phyloP scores from a whole-genome alignment of 2,113 vertebrate species.

The Coracopsis vasa region DNA sequence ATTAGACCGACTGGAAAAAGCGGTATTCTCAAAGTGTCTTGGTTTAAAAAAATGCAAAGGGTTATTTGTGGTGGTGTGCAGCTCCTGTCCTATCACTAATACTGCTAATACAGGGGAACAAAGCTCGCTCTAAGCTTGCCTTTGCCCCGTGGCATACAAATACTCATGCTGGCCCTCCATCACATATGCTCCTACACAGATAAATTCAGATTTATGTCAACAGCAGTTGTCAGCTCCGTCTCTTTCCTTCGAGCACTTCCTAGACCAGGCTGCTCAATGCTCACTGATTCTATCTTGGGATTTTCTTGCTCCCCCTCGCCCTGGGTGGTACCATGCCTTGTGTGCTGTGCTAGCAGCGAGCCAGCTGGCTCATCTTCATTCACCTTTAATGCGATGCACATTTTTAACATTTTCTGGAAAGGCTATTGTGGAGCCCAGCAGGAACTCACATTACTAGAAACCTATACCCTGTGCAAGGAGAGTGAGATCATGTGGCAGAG shows the following conservation, averaged over 20 bases:
- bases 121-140: not conserved
- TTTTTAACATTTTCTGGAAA: conserved; percentile 20
- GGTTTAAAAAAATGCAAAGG: not conserved
- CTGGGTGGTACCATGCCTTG: not conserved
- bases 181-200: not conserved
- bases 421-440: not conserved
- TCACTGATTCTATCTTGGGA: not conserved
- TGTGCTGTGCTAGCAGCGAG: accelerated
- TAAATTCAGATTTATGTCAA: not conserved
- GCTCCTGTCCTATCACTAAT: not conserved
- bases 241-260: not conserved
- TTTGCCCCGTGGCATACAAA: not conserved
- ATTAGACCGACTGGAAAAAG: conserved; percentile 13
- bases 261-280: not conserved
- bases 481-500: not conserved
- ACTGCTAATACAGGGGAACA: not conserved
- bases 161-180: not conserved
- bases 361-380: not conserved
- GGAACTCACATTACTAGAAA: conserved; percentile 55
- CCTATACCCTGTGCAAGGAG: not conserved
- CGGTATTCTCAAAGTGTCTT: not conserved
- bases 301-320: not conserved
- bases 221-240: not conserved
- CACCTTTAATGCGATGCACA: conserved; percentile 3
- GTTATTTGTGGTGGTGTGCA: not conserved